phyloP scores from a whole-genome alignment of 2,888 invertebrate species.

The Herminia tarsipennalis region DNA sequence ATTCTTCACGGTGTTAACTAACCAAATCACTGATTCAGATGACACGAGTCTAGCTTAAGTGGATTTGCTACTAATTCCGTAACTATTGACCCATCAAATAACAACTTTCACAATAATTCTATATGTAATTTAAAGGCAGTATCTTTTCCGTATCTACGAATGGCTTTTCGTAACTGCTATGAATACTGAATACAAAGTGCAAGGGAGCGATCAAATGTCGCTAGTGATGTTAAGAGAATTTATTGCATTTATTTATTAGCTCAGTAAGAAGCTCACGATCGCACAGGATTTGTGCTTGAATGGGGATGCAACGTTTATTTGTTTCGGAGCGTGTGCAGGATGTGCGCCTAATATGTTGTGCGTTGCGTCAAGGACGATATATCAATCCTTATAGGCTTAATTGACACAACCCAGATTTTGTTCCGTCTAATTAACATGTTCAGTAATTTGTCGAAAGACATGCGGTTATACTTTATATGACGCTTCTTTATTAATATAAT shows the following conservation, averaged over 20 bases:
- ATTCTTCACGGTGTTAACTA: constrained; percentile 72
- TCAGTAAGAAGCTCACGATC: constrained; percentile 72
- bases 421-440: constrained; percentile 53
- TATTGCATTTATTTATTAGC: constrained; percentile 79
- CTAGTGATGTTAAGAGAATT: constrained; percentile 75
- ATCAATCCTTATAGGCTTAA: constrained; percentile 70
- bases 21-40: constrained; percentile 62
- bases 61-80: constrained; percentile 54
- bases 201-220: constrained; percentile 55
- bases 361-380: constrained; percentile 67
- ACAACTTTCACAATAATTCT: constrained; percentile 32
- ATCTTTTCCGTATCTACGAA: neutral
- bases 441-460: constrained; percentile 59
- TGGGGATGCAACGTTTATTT: constrained; percentile 76
- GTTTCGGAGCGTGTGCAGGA: constrained; percentile 72
- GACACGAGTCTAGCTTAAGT: constrained; percentile 51
- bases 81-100: constrained; percentile 57
- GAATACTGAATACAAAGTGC: constrained; percentile 35
- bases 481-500: constrained; percentile 29
- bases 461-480: constrained; percentile 36
- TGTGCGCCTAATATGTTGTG: constrained; percentile 68
- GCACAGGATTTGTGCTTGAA: constrained; percentile 69
- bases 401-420: constrained; percentile 62
- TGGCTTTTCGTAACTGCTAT: constrained; percentile 3
- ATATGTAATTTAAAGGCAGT: neutral